phyloP scores from a whole-genome alignment of 2,888 invertebrate species.

The Neocrepidodera transversa region DNA sequence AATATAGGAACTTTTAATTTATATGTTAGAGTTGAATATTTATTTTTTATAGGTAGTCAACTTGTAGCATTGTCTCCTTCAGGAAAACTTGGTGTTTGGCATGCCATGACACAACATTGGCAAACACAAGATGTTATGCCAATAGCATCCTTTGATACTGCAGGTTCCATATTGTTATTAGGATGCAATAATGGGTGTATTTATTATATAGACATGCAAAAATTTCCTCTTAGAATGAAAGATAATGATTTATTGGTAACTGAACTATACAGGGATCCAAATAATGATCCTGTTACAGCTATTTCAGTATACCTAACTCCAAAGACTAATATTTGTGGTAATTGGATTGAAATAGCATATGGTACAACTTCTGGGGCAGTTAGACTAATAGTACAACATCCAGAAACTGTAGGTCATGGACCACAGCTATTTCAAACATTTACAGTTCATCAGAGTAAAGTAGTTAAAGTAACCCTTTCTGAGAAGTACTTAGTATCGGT shows the following conservation, averaged over 20 bases:
- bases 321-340: conserved; percentile 96
- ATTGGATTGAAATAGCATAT: conserved; percentile 99
- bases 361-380: conserved; percentile 96
- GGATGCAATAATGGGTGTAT: conserved; percentile 97
- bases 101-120: conserved; percentile 99
- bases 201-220: conserved; percentile 99
- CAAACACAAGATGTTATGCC: conserved; percentile 96
- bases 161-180: conserved; percentile 92
- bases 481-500: conserved; percentile 95
- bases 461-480: conserved; percentile 92
- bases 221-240: conserved; percentile 98
- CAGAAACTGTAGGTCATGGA: conserved; percentile 97
- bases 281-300: conserved; percentile 94
- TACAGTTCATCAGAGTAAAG: conserved; percentile 95
- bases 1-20: conserved; percentile 89
- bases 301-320: conserved; percentile 99
- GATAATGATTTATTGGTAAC: conserved; percentile 98
- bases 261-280: conserved; percentile 93
- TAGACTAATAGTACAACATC: conserved; percentile 97
- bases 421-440: conserved; percentile 98
- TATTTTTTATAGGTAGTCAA: conserved; percentile 97
- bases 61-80: conserved; percentile 92
- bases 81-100: conserved; percentile 99
- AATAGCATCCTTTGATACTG: conserved; percentile 95
- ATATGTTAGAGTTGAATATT: conserved; percentile 90